These are phyloP conservation scores for Trichomalopsis sarcophagae DNA, from an alignment of 1,140 invertebrate genomes.

Conservation along the genomic window DNA sequence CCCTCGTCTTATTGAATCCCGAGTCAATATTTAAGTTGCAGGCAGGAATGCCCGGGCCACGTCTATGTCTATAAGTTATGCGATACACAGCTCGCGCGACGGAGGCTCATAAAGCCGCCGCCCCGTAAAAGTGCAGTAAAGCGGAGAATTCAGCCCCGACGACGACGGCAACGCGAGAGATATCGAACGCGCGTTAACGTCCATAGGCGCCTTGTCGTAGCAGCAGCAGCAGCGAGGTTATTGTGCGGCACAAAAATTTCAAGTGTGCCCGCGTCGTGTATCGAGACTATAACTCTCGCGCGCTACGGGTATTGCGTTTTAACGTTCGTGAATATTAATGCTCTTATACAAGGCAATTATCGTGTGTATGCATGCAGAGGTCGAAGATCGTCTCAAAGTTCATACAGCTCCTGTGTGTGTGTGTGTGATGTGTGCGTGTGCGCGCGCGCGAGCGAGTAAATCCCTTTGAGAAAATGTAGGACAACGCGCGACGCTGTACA, in stretches of 20 bases:
- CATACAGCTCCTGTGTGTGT: too few relatives aligned
- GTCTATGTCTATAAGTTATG: background rate
- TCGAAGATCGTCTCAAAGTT: too few relatives aligned
- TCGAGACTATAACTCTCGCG: too few relatives aligned
- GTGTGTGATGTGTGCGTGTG: too few relatives aligned
- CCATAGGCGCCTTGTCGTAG: background rate
- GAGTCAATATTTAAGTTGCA: conserved; percentile 13
- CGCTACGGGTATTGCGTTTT: background rate
- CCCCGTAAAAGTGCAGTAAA: conserved; percentile 22
- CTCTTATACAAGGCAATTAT: background rate
- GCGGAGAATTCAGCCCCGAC: background rate
- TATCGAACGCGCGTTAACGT: conserved; percentile 3
- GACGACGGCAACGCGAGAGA: background rate
- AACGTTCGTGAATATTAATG: background rate
- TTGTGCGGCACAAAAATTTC: background rate
- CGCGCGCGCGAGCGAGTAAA: too few relatives aligned
- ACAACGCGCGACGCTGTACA: too few relatives aligned
- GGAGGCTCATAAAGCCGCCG: conserved; percentile 22
- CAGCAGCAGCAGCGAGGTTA: background rate
- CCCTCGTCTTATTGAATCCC: background rate
- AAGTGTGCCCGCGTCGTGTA: background rate
- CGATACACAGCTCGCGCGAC: background rate
- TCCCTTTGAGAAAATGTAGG: too few relatives aligned
- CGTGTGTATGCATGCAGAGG: too few relatives aligned
- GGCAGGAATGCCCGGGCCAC: background rate